Conservation (phyloP, 2,113 vertebrate species). For the Semicossyphus pulcher region DNA sequence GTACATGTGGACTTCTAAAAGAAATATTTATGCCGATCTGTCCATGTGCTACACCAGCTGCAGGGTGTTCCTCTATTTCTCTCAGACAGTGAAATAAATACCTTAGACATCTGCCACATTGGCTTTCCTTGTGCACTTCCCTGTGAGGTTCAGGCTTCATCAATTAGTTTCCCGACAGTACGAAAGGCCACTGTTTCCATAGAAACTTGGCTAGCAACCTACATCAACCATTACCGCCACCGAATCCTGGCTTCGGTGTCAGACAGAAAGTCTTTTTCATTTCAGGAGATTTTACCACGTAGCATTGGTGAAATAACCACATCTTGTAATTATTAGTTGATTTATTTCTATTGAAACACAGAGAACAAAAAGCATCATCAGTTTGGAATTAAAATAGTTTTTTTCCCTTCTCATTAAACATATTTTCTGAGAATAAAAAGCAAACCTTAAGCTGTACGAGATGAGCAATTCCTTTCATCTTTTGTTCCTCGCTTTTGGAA, state of each 20-base stretch:
- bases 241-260: slow-evolving; percentile 25
- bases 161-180: slow-evolving; percentile 47
- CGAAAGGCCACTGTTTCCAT: slow-evolving; percentile 62
- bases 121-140: slow-evolving; percentile 7
- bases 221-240: slow-evolving; percentile 16
- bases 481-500: too few species aligned
- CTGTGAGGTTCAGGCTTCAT: slow-evolving; percentile 26
- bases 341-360: background rate
- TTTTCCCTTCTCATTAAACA: background rate
- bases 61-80: background rate
- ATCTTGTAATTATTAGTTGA: background rate
- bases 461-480: background rate
- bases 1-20: slow-evolving; percentile 1
- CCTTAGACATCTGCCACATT: background rate
- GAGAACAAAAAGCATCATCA: background rate
- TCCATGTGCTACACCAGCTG: background rate
- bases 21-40: slow-evolving; percentile 14
- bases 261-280: slow-evolving; percentile 24
- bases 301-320: background rate
- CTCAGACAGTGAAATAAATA: background rate
- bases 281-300: background rate
- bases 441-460: background rate
- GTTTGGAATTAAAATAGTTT: background rate
- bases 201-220: slow-evolving; percentile 71
- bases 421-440: background rate